phyloP scores from a whole-genome alignment of 2,113 vertebrate genomes.

The Caretta caretta region DNA sequence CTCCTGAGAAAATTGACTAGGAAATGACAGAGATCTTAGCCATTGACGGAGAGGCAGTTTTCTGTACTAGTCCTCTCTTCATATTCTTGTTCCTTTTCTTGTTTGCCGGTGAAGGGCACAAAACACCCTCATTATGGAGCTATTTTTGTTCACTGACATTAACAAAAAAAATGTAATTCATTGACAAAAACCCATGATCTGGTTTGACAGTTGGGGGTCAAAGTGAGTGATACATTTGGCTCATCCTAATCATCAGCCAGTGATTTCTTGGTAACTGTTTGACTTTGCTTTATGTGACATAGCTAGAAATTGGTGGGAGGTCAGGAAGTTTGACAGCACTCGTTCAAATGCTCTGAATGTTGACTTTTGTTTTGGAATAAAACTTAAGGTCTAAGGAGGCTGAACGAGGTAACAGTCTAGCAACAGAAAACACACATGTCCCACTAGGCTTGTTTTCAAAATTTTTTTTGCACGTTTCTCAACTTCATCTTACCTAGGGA shows the following conservation, averaged over 20 bases:
- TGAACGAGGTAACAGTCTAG: neutral
- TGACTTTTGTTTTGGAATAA: neutral
- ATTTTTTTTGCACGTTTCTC: neutral
- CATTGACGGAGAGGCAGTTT: neutral
- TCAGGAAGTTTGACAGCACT: accelerated
- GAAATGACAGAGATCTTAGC: neutral
- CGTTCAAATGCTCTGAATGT: neutral
- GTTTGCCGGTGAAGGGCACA: neutral
- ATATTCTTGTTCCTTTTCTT: neutral
- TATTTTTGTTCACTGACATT: neutral
- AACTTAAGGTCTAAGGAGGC: accelerated
- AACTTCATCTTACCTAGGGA: neutral
- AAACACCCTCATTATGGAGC: neutral
- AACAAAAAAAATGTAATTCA: neutral
- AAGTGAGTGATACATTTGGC: accelerated
- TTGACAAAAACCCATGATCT: neutral
- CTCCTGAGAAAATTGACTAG: neutral
- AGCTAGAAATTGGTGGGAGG: neutral
- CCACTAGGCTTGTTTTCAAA: neutral
- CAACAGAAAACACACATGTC: accelerated
- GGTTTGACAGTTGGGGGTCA: accelerated
- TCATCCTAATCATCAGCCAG: neutral
- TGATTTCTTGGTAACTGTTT: neutral
- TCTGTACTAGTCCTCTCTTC: neutral
- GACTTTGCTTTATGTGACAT: neutral